Evolutionary conservation across 2,113 vertebrate genomes (phyloP), one percentile per base, ranked within the genome.

Genomic region (Channa argus): DNA sequence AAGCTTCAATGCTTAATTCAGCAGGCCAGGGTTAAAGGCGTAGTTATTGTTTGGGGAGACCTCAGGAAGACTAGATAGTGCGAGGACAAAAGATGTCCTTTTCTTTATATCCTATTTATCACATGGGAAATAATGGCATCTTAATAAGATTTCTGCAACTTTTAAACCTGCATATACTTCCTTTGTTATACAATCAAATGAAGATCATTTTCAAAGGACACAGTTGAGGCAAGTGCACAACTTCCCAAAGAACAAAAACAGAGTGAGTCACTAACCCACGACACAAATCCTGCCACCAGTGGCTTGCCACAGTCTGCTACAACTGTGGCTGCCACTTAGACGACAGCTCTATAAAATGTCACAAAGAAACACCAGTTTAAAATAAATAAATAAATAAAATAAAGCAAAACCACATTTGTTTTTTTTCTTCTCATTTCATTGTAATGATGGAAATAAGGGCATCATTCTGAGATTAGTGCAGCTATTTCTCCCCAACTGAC

Each of bases 381-480:
- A 24, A 24, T 1, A 24, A 24, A 24, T 1, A 24, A 24, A 24
- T 1, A 24, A 41, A 76, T 77, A 72, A 83, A 90, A 81, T 86
- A 88, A 88, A 91, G 82, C 49, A 60, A 79, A 87, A 78, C 86
- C 90, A 8, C 86, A 69, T 79, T 89, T 81, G 80, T 89, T 83
- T 87, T 86, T 86, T 88, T 82, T 33, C 66, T 81, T 79, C 75
- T 66, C 69, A 61, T 92, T 86, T 92, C 88, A 91, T 92, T 91
- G 91, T 92, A 86, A 92, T 93, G 89, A 92, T 93, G 93, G 92
- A 94, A 93, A 93, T 93, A 94, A 93, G 88, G 78, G 86, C 88
- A 94, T 93, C 90, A 92, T 93, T 92, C 89, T 90, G 84, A 90
- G 83, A 91, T 93, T 93, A 93, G 89, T 88, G 89, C 84, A 77